Evolutionary conservation across 2,888 invertebrate species (phyloP).

Genomic region (Cryptus viduatorius): DNA sequence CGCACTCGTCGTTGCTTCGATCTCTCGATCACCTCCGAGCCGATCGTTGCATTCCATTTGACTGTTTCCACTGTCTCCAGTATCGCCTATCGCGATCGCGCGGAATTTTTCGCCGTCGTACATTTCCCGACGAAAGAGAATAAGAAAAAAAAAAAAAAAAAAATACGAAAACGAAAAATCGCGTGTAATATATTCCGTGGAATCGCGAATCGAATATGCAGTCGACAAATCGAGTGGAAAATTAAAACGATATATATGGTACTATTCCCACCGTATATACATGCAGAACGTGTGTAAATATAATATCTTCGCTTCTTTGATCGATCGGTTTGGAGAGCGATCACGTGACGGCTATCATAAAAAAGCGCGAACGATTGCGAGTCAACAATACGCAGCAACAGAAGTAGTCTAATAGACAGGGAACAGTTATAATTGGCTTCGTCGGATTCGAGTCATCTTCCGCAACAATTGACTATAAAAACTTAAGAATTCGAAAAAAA

Average conservation of each 20-base stretch:
- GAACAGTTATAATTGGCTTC: slow-evolving; percentile 39
- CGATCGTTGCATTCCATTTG: slow-evolving; percentile 52
- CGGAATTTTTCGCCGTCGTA: slow-evolving; percentile 8
- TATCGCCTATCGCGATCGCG: slow-evolving; percentile 10
- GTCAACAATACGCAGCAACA: slow-evolving; percentile 21
- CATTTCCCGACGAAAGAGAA: not conserved
- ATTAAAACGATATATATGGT: slow-evolving; percentile 37
- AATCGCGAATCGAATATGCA: slow-evolving; percentile 33
- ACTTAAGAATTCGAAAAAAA: not conserved
- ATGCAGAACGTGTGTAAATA: slow-evolving; percentile 15
- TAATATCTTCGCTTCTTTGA: slow-evolving; percentile 17
- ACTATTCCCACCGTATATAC: not conserved
- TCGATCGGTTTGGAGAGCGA: slow-evolving; percentile 45
- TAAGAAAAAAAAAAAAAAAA: not conserved
- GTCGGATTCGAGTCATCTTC: slow-evolving; percentile 24
- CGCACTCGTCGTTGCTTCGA: slow-evolving; percentile 35
- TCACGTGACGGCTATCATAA: slow-evolving; percentile 34
- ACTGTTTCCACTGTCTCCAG: slow-evolving; percentile 28
- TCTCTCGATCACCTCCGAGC: slow-evolving; percentile 37
- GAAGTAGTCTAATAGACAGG: slow-evolving; percentile 31
- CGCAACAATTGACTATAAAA: not conserved
- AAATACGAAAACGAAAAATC: not conserved
- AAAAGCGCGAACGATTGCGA: slow-evolving; percentile 39
- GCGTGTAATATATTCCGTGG: slow-evolving; percentile 22
- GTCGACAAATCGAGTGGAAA: slow-evolving; percentile 37